A percentile compares a stretch with the other conserved stretches of the same genome.
Evolutionary conservation across 2,888 invertebrate species (phyloP).

Genomic region (Cataglyphis albicans): DNA sequence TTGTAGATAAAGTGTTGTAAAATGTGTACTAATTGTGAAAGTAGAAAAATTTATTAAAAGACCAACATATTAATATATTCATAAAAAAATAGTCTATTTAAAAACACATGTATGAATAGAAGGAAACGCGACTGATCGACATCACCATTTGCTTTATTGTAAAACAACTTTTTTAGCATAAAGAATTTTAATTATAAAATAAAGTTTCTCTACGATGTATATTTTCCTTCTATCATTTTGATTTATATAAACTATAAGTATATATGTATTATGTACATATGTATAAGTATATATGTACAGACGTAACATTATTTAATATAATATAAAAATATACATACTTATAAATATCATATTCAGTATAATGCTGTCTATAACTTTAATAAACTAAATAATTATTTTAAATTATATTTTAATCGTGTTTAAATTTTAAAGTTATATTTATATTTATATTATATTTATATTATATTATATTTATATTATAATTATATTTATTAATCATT

Average conservation of each 20-base stretch:
- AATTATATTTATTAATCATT: background rate
- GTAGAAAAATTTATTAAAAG: constrained; percentile 22
- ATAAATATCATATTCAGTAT: background rate
- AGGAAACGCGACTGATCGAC: constrained; percentile 33
- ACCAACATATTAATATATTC: constrained; percentile 45
- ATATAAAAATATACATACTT: background rate
- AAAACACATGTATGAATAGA: background rate
- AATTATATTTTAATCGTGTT: background rate
- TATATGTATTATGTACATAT: background rate
- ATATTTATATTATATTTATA: too few relatives aligned
- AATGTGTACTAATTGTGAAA: background rate
- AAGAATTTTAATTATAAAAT: background rate
- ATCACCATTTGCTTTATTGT: constrained; percentile 24
- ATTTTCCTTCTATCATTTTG: background rate
- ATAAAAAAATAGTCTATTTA: constrained; percentile 31
- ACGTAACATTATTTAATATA: background rate
- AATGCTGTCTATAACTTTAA: background rate
- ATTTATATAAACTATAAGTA: constrained; percentile 4
- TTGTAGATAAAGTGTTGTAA: background rate
- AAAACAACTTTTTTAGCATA: constrained; percentile 29
- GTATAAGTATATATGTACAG: too few relatives aligned
- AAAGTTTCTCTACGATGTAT: background rate
- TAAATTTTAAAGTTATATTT: background rate
- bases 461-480: too few relatives aligned
- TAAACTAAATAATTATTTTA: constrained; percentile 6